Evolutionary conservation across 1,140 invertebrate genomes (phyloP), one percentile per base, ranked within the genome.

Genomic region (Parapsyche elsis): DNA sequence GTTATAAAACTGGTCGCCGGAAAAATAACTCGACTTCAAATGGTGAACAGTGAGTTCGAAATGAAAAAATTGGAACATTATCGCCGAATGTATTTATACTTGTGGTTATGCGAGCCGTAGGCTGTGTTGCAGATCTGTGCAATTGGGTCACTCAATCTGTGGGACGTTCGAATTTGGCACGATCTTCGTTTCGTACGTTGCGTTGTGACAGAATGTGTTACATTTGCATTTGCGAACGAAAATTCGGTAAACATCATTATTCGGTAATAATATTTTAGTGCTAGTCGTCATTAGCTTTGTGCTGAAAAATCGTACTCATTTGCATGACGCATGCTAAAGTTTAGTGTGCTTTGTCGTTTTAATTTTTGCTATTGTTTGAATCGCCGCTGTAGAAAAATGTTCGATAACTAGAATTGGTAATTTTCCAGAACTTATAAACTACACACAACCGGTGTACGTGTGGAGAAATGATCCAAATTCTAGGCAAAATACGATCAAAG

Each of bases 401-500:
- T n/a, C n/a, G n/a, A n/a, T n/a, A n/a, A n/a, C n/a, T n/a, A n/a
- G n/a, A n/a, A n/a, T n/a, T n/a, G n/a, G n/a, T 61, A 71, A 57
- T 14, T 76, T 90, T 90, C 10, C 88, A 95, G 96, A 95, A 88
- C 88, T 98, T 49, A 96, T 98, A 77, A 95, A 96, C 86, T 97
- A 95, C 85, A 97, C 96, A 0, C 97, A 99, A 88, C 97, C 97
- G 0, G 94, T 99, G 14, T 97, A 97, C 85, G 97, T 99, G 10
- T 94, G 94, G 90, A 90, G 97, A 61, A 96, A 98, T 85, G 96
- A 98, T 89, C 94, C 95, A 0, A 94, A 97, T 86, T 98, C 97
- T 0, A 88, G 97, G 1, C 94, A 96, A 84, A 96, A 95, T 84
- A 97, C 96, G 0, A 95, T 98, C 78, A 93, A 94, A 85, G 95